Evolutionary conservation across 2,888 invertebrate species (phyloP).

Genomic region (Diaperis boleti): DNA sequence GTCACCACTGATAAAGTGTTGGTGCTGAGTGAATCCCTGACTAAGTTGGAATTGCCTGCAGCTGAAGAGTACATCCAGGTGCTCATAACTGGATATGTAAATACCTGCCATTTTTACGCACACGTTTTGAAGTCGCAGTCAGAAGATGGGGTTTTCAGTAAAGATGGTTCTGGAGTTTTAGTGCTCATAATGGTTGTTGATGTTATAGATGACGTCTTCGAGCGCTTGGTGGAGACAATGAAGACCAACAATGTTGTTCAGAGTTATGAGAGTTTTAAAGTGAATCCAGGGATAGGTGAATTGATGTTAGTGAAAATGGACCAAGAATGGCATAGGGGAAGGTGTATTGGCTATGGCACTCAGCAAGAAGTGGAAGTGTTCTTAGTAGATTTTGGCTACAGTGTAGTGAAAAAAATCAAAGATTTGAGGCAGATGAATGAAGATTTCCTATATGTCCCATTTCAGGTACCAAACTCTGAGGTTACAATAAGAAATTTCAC

Average conservation of each 20-base stretch:
- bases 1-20: constrained; percentile 54
- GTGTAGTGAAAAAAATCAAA: constrained; percentile 43
- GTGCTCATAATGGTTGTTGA: too few relatives aligned
- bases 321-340: constrained; percentile 50
- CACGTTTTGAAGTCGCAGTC: constrained; percentile 43
- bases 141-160: neutral
- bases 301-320: constrained; percentile 51
- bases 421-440: constrained; percentile 50
- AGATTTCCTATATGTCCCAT: constrained; percentile 52
- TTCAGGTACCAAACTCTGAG: constrained; percentile 52
- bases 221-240: constrained; percentile 42
- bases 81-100: constrained; percentile 50
- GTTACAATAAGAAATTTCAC: too few relatives aligned
- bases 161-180: too few relatives aligned
- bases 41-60: constrained; percentile 44
- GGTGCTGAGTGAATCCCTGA: constrained; percentile 46
- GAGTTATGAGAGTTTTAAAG: constrained; percentile 50
- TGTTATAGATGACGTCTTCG: constrained; percentile 26
- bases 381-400: constrained; percentile 54
- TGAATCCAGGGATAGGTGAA: constrained; percentile 54
- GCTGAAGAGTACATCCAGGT: constrained; percentile 44
- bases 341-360: neutral
- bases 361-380: constrained; percentile 47
- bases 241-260: constrained; percentile 39
- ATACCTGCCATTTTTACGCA: constrained; percentile 49